Conservation (phyloP, 2,797 vertebrate genomes). For the Erethizon dorsatum region DNA sequence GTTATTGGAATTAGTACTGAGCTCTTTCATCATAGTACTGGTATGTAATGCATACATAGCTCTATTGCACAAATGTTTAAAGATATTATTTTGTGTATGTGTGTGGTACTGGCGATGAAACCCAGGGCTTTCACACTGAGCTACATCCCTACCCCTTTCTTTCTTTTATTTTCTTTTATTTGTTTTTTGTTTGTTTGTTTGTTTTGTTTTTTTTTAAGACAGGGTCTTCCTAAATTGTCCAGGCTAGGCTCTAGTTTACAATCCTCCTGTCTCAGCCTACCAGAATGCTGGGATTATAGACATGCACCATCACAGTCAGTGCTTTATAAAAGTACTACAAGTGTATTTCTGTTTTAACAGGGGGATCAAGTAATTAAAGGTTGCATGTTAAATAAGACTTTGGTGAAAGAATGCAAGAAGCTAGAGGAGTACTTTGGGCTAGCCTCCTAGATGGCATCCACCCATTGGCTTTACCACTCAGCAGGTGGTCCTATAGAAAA, state of each 20-base stretch:
- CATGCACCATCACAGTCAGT: neutral
- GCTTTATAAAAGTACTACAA: conserved; percentile 21
- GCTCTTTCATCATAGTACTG: conserved; percentile 39
- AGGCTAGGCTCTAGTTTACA: neutral
- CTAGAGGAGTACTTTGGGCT: neutral
- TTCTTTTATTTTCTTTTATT: neutral
- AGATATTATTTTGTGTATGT: neutral
- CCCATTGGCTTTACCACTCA: conserved; percentile 56
- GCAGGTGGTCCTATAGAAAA: conserved; percentile 52
- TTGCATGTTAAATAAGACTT: conserved; percentile 51
- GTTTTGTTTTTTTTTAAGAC: neutral
- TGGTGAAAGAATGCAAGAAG: conserved; percentile 48
- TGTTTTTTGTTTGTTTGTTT: too few species aligned
- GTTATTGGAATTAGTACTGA: neutral
- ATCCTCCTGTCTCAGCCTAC: too few species aligned
- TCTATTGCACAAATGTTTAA: conserved; percentile 43
- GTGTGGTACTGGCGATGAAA: neutral
- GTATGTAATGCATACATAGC: conserved; percentile 30
- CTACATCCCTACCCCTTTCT: neutral
- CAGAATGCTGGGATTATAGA: neutral
- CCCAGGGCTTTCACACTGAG: neutral
- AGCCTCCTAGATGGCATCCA: neutral
- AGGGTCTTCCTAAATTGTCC: neutral
- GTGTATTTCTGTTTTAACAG: conserved; percentile 56
- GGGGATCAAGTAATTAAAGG: conserved; percentile 27